Evolutionary conservation across 2,113 vertebrate genomes (phyloP).

Genomic region (Corynorhinus townsendii): DNA sequence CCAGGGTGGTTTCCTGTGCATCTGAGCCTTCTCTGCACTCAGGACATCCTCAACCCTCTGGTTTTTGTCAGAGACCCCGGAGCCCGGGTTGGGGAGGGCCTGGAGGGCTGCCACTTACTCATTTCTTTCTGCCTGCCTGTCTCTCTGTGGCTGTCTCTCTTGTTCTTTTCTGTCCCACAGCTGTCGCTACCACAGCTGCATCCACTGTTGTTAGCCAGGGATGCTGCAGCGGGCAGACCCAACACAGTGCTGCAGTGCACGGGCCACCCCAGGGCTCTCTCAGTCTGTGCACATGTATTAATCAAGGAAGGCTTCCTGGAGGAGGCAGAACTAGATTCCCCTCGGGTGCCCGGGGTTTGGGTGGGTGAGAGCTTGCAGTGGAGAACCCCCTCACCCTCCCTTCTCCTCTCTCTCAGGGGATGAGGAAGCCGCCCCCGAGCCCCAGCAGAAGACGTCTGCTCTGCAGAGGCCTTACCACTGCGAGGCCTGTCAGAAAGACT

Average conservation of each 20-base stretch:
- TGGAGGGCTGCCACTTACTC: rapidly evolving
- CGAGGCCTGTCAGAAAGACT: slow-evolving; percentile 83
- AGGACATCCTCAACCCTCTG: not conserved
- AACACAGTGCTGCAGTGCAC: rapidly evolving
- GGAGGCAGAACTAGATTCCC: not conserved
- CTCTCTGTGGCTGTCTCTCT: not conserved
- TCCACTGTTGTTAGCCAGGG: not conserved
- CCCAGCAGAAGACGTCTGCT: slow-evolving; percentile 11
- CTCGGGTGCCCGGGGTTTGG: rapidly evolving
- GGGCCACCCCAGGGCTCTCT: not conserved
- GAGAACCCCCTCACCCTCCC: rapidly evolving
- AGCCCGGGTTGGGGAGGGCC: rapidly evolving
- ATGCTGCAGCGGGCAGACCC: rapidly evolving
- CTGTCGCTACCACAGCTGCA: not conserved
- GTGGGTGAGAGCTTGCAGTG: rapidly evolving
- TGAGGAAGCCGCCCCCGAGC: not conserved
- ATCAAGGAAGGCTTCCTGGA: not conserved
- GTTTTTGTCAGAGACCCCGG: not conserved
- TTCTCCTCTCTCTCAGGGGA: not conserved
- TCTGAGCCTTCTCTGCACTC: not conserved
- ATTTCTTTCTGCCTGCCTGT: not conserved
- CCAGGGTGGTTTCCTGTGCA: rapidly evolving
- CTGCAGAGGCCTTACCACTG: slow-evolving; percentile 87
- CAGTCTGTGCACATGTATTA: too few relatives aligned
- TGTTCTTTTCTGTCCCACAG: rapidly evolving